phyloP scores from a whole-genome alignment of 2,888 invertebrate species.

The Mallateleia sp. region DNA sequence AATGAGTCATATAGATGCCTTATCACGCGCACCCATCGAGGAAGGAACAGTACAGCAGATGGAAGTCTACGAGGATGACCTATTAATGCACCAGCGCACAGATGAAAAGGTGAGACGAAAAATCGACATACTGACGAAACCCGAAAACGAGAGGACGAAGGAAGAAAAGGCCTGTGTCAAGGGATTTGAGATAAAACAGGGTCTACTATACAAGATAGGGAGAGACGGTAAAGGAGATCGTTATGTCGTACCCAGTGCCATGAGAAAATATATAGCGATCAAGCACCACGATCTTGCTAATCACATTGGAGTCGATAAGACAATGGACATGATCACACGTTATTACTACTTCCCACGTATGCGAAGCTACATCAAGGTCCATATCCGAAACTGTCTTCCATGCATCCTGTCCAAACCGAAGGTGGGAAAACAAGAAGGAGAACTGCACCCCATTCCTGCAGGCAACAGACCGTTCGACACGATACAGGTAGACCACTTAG shows the following conservation, averaged over 20 bases:
- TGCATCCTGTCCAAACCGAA: not conserved
- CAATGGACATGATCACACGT: not conserved
- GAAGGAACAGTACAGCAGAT: no score
- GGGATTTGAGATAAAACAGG: not conserved
- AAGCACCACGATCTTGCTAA: not conserved
- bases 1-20: conserved; percentile 80
- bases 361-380: not conserved
- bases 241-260: conserved; percentile 1
- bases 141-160: not conserved
- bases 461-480: not conserved
- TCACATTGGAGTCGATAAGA: not conserved
- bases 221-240: not conserved
- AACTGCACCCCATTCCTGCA: not conserved
- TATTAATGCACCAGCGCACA: conserved; percentile 10
- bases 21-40: conserved; percentile 79
- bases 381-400: not conserved
- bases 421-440: not conserved
- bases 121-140: not conserved
- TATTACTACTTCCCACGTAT: not conserved
- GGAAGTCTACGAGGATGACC: not conserved
- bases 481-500: not conserved
- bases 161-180: not conserved
- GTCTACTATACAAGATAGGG: not conserved
- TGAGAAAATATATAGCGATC: not conserved
- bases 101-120: not conserved